A percentile compares a stretch with the other conserved stretches of the same genome.
phyloP scores from a whole-genome alignment of 1,140 invertebrate species.

The Pogonognathellus flavescens region DNA sequence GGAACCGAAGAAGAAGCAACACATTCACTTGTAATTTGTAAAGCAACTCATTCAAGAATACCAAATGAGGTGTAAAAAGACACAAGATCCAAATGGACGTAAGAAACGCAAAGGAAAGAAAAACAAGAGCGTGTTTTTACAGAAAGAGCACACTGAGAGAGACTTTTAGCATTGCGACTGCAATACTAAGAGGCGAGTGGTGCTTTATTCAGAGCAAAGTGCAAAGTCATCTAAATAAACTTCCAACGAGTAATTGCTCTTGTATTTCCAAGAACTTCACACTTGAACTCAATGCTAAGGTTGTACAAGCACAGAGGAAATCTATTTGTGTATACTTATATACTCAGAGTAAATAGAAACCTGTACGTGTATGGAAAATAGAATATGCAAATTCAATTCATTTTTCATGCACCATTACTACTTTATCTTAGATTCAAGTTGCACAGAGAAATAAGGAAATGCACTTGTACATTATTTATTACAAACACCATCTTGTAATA shows the following conservation, averaged over 20 bases:
- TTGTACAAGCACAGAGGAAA: neutral
- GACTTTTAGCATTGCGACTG: too few relatives aligned
- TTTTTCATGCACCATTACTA: too few relatives aligned
- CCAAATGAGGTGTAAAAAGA: conserved; percentile 20
- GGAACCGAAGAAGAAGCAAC: neutral
- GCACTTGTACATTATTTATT: too few relatives aligned
- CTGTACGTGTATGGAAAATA: neutral
- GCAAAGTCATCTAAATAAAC: conserved; percentile 49
- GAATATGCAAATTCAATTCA: too few relatives aligned
- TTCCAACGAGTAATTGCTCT: neutral
- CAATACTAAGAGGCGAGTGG: too few relatives aligned
- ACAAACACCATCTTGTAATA: too few relatives aligned
- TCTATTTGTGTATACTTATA: too few relatives aligned
- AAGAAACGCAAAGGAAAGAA: neutral
- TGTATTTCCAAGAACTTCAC: neutral
- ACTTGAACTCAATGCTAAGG: neutral
- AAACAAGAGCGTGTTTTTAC: too few relatives aligned
- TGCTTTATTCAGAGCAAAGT: neutral
- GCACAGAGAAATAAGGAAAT: too few relatives aligned
- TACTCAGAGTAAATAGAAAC: neutral
- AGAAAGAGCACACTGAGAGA: too few relatives aligned
- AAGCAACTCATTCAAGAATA: conserved; percentile 36
- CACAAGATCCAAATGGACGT: neutral
- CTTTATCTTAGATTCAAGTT: too few relatives aligned
- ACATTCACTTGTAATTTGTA: conserved; percentile 33